These are phyloP conservation scores for Ctenosaura bakeri DNA, from an alignment of 2,797 vertebrate species.

Conservation along the genomic window DNA sequence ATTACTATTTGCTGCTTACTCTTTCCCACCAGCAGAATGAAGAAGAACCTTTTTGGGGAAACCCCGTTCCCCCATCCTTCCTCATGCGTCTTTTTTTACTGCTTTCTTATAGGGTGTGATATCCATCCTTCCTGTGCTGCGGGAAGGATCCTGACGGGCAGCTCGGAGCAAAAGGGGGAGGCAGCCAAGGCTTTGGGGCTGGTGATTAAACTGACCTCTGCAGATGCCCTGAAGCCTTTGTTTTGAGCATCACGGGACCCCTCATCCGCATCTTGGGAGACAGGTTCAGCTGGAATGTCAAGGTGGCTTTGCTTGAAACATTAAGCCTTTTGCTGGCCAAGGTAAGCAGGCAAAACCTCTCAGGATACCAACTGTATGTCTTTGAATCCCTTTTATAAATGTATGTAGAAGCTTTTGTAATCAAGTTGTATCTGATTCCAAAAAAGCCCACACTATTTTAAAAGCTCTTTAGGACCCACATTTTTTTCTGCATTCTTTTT, in stretches of 20 bases:
- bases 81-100: background rate
- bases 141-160: conserved; percentile 96
- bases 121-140: conserved; percentile 94
- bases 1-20: background rate
- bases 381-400: background rate
- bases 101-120: conserved; percentile 91
- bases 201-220: conserved; percentile 94
- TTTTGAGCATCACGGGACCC: conserved; percentile 96
- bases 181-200: conserved; percentile 94
- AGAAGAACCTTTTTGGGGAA: background rate
- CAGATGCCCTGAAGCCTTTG: conserved; percentile 94
- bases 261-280: conserved; percentile 98
- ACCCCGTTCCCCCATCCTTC: conserved; percentile 17
- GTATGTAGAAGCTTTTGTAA: no score
- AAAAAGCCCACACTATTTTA: background rate
- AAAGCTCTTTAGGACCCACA: background rate
- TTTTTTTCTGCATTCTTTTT: conserved; percentile 17
- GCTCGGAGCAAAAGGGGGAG: conserved; percentile 97
- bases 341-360: conserved; percentile 78
- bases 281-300: conserved; percentile 96
- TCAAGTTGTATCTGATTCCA: background rate
- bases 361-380: rapidly evolving
- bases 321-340: conserved; percentile 94
- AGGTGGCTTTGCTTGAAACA: conserved; percentile 95
- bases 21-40: background rate